Evolutionary conservation across 2,113 vertebrate genomes (phyloP), one percentile per base, ranked within the genome.

Genomic region (Sylvietta virens): DNA sequence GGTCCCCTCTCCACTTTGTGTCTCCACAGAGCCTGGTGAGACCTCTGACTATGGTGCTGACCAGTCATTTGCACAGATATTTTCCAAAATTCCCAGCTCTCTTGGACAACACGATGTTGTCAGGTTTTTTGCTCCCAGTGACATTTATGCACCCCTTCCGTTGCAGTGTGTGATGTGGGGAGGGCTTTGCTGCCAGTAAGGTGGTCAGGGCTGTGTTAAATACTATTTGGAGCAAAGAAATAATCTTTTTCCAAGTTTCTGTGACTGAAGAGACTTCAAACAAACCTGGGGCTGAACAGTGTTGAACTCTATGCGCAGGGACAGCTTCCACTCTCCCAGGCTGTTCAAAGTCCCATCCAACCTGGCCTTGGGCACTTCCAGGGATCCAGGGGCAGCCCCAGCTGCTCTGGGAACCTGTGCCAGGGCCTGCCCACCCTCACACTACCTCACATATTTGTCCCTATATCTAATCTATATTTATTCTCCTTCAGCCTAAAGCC

Each of bases 131-230:
- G 39, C 8, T 88, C 31, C 54, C 1, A 28, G 33, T 22, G 39
- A 13, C 1, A 2, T 35, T 0, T 0, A 6, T 15, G 31, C 1
- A 1, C 4, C 14, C 10, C 9, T 23, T 67, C 48, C 39, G 11
- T 13, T 47, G 22, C 0, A 0, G 22, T 1, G 6, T 37, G 13
- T 45, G 35, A 5, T 42, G 11, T 26, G 37, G 12, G 15, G 9
- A 58, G 44, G 27, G 3, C 12, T 88, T 76, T 72, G 23, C n/a
- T 67, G 35, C 7, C 57, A 21, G 1, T 28, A 21, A 22, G 54
- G 42, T 2, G 16, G 30, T 35, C 39, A 81, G 33, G 24, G 4
- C 35, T 76, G 16, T 50, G 45, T 45, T 37, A 83, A 67, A 76
- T 21, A 7, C 13, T 15, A 7, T 39, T 60, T 64, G 12, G 44